These are phyloP conservation scores for Spheniscus humboldti DNA, from an alignment of 2,797 vertebrate species.

Conservation along the genomic window DNA sequence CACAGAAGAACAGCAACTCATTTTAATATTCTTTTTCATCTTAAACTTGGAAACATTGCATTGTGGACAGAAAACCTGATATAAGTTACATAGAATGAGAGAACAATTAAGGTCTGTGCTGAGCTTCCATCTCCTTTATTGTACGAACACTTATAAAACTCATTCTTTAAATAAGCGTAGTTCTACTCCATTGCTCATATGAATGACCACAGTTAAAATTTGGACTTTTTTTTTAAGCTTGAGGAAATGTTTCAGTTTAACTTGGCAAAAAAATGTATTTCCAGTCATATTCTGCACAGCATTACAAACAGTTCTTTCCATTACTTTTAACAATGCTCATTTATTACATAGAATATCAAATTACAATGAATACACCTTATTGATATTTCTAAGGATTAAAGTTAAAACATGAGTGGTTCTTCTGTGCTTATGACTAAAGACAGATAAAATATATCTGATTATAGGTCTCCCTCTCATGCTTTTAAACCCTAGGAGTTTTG, in stretches of 20 bases:
- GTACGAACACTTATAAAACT: background rate
- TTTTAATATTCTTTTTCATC: background rate
- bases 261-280: background rate
- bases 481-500: background rate
- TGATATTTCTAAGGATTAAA: background rate
- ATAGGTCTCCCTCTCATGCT: background rate
- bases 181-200: background rate
- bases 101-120: background rate
- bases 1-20: background rate
- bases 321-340: background rate
- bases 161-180: background rate
- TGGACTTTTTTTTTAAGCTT: background rate
- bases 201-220: background rate
- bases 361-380: background rate
- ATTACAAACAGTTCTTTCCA: background rate
- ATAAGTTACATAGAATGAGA: background rate
- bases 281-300: background rate
- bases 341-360: background rate
- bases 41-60: background rate
- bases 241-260: background rate
- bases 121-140: background rate
- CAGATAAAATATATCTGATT: background rate
- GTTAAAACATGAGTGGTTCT: background rate
- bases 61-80: background rate
- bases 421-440: background rate